Evolutionary conservation across 37 sponge, comb jelly and placozoan genomes (phyloP).

Genomic region (Trichoplax adhaerens): DNA sequence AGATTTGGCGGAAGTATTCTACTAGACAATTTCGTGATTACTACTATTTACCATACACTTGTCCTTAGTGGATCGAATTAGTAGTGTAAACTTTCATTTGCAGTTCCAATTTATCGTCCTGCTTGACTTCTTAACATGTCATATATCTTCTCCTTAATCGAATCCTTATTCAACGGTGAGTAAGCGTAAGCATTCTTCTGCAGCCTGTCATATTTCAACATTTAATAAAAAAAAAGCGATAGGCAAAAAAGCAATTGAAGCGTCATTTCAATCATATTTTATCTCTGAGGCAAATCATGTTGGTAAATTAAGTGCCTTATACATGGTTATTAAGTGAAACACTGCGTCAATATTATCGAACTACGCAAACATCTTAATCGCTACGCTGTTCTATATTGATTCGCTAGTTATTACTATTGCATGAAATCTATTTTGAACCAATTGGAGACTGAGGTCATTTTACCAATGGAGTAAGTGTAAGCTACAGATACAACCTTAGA

Average conservation of each 20-base stretch:
- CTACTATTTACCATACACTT: no score
- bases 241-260: background rate
- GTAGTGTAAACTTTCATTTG: no score
- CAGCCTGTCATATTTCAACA: constrained; percentile 22
- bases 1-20: no score
- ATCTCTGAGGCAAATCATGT: background rate
- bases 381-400: no score
- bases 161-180: constrained; percentile 82
- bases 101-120: background rate
- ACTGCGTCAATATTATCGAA: no score
- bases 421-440: no score
- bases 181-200: constrained; percentile 54
- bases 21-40: no score
- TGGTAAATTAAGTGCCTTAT: background rate
- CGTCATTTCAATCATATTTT: background rate
- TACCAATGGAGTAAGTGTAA: background rate
- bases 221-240: background rate
- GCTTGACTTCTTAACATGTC: constrained; percentile 80
- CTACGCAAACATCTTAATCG: no score
- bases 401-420: no score
- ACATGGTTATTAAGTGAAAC: no score
- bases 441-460: background rate
- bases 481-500: background rate
- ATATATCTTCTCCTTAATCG: constrained; percentile 93
- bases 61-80: no score